Percentiles rank a stretch among this genome's conserved stretches.
These are phyloP conservation scores for Anarhynchus alexandrinus DNA, from an alignment of 2,113 vertebrate species.

Conservation along the genomic window DNA sequence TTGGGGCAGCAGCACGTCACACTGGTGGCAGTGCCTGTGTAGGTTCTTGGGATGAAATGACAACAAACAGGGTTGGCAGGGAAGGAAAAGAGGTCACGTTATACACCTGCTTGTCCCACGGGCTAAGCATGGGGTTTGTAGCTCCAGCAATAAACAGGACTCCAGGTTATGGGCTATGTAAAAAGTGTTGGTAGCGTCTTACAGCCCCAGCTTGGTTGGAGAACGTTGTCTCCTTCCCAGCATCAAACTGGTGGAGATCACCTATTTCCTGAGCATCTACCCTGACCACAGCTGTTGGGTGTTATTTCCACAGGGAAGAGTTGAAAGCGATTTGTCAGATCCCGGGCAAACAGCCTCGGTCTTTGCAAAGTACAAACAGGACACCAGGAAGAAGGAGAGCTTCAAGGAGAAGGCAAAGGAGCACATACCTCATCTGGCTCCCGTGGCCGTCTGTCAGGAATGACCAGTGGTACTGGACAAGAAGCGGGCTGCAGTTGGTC, in stretches of 20 bases:
- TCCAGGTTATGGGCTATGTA: rapidly evolving
- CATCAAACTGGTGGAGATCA: not conserved
- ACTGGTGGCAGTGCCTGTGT: not conserved
- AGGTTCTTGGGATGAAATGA: not conserved
- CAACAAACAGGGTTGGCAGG: not conserved
- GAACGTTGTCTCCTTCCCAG: not conserved
- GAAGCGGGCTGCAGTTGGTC: conserved; percentile 81
- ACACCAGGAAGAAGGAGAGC: not conserved
- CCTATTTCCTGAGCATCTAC: not conserved
- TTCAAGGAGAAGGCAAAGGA: not conserved
- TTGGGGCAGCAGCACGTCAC: rapidly evolving
- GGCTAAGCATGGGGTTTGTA: not conserved
- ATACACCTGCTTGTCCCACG: not conserved
- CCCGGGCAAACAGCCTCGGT: not conserved
- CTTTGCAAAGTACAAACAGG: not conserved
- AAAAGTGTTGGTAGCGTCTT: not conserved
- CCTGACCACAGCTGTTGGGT: not conserved
- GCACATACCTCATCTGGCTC: conserved; percentile 70
- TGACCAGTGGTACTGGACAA: conserved; percentile 81
- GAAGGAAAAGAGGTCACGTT: not conserved
- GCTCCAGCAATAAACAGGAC: not conserved
- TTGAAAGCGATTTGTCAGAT: not conserved
- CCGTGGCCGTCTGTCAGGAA: conserved; percentile 60
- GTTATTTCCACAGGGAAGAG: not conserved
- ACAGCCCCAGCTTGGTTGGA: not conserved